A percentile compares a stretch with the other conserved stretches of the same genome.
Conservation (phyloP, 2,113 vertebrate species). For the Orthonyx spaldingii region DNA sequence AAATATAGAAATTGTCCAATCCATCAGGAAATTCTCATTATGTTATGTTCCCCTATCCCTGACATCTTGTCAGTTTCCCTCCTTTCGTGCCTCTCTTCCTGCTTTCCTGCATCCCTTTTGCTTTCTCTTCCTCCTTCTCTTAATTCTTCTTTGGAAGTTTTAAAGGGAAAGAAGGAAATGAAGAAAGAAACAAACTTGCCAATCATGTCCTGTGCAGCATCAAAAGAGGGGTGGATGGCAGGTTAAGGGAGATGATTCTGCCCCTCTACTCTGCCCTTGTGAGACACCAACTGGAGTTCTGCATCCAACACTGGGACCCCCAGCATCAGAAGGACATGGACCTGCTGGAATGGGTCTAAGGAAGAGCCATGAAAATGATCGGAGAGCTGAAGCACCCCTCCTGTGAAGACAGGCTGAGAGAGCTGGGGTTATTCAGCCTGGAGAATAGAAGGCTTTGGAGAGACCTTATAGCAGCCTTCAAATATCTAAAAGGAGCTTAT, state of each 20-base stretch:
- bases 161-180: not conserved
- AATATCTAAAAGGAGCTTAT: not conserved
- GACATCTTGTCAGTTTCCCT: not conserved
- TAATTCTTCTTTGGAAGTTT: not conserved
- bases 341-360: not conserved
- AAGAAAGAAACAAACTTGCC: not conserved
- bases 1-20: not conserved
- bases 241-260: not conserved
- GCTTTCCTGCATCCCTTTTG: not conserved
- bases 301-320: not conserved
- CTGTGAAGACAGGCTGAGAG: too few relatives aligned
- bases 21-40: not conserved
- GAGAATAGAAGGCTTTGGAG: not conserved
- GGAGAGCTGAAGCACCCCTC: not conserved
- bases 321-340: not conserved
- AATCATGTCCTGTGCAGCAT: fast-evolving
- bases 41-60: too few relatives aligned
- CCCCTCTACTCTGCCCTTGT: not conserved
- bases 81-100: not conserved
- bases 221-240: not conserved
- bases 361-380: not conserved
- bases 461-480: too few relatives aligned
- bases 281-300: not conserved
- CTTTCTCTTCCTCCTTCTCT: not conserved
- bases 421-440: not conserved